A percentile compares a stretch with the other conserved stretches of the same genome.
Evolutionary conservation across 2,797 vertebrate species (phyloP).

Genomic region (Sebastes jordani): DNA sequence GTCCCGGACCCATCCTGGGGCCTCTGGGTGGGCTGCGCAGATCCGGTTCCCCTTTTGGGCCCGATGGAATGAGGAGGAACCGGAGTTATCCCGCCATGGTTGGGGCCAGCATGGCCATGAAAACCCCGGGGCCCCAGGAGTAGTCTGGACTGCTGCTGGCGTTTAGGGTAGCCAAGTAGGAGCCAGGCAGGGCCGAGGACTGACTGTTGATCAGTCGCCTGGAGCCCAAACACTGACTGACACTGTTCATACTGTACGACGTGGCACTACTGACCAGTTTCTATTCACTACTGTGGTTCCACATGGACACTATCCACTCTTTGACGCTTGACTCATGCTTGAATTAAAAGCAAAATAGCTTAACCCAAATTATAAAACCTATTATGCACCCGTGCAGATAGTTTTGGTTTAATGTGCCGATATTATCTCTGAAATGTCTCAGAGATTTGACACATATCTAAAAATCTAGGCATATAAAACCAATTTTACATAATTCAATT

Average conservation of each 20-base stretch:
- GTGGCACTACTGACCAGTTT: slow-evolving; percentile 33
- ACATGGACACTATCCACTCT: slow-evolving; percentile 4
- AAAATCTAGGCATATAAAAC: slow-evolving; percentile 3
- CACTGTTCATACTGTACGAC: slow-evolving; percentile 25
- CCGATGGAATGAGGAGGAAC: slow-evolving; percentile 91
- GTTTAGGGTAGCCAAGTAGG: slow-evolving; percentile 74
- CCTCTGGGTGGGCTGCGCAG: slow-evolving; percentile 88
- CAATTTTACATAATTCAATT: not conserved
- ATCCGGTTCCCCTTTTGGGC: slow-evolving; percentile 86
- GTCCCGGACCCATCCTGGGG: slow-evolving; percentile 80
- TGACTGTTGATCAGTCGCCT: slow-evolving; percentile 60
- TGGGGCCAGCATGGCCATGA: slow-evolving; percentile 98
- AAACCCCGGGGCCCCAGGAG: slow-evolving; percentile 88
- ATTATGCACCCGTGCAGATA: not conserved
- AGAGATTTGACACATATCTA: not conserved
- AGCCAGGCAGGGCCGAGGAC: slow-evolving; percentile 3
- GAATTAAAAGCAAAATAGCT: slow-evolving; percentile 10
- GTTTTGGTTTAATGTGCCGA: slow-evolving; percentile 10
- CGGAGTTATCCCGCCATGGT: slow-evolving; percentile 96
- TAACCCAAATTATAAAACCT: not conserved
- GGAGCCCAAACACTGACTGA: slow-evolving; percentile 33
- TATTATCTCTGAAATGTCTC: not conserved
- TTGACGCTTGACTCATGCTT: slow-evolving; percentile 15
- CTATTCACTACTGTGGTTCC: slow-evolving; percentile 17
- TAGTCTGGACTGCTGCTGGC: slow-evolving; percentile 86